Evolutionary conservation across 2,888 invertebrate genomes (phyloP), one percentile per base, ranked within the genome.

Genomic region (Craniophora ligustri): DNA sequence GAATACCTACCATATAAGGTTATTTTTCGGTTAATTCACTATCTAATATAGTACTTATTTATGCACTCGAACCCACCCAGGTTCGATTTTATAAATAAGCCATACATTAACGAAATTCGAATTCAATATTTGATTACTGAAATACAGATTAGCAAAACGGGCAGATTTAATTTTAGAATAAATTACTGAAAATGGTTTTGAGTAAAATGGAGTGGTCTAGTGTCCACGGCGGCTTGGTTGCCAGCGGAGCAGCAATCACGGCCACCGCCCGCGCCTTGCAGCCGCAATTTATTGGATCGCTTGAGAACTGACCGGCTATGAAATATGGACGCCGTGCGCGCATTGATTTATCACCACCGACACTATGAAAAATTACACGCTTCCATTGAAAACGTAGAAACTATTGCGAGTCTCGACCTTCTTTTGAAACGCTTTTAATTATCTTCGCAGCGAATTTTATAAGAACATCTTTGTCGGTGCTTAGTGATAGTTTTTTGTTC

Each of bases 291-390:
- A 81, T 79, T 66, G 76, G 70, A 56, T 64, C 72, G 75, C 74
- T 72, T 74, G 76, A 76, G 75, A 69, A 72, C 67, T 78, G 78
- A 56, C 74, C 79, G 78, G 62, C 56, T 74, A 77, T 83, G 82
- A 83, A 69, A 75, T 81, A 83, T 74, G 67, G 62, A 60, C 31
- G 51, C 71, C 72, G 72, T 55, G 67, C 62, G 70, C 63, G 61
- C 51, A 36, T 56, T 47, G 85, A 87, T 87, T 87, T 87, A 87
- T 79, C 60, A 54, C 65, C 62, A 53, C 61, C 51, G 57, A 48
- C 55, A 47, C 63, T 32, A 44, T 76, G 79, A 79, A 81, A 82
- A 81, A 82, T 75, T 71, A 77, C 51, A 55, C 21, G 28, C 23
- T 58, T 45, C 21, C 42, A 68, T 68, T 63, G 58, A 53, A 60